Conservation (phyloP, 2,797 vertebrate genomes). For the Petrocephalus schoutedeni region DNA sequence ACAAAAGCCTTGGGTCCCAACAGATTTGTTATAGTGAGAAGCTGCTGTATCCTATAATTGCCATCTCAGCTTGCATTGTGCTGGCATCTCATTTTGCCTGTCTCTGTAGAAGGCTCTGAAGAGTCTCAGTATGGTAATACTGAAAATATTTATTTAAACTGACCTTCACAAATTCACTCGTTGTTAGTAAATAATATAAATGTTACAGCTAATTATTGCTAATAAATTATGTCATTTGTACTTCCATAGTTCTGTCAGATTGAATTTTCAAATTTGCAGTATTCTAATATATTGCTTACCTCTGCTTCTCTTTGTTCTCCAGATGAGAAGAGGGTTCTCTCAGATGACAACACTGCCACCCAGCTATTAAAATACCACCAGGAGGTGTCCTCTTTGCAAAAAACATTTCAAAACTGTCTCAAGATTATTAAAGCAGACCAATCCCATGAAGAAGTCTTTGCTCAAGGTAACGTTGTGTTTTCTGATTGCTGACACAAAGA, state of each 20-base stretch:
- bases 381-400: conserved; percentile 60
- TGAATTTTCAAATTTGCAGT: neutral
- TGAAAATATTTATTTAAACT: neutral
- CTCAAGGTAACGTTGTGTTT: conserved; percentile 64
- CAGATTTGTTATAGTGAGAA: conserved; percentile 33
- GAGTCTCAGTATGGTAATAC: neutral
- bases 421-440: conserved; percentile 75
- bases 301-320: neutral
- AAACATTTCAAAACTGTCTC: conserved; percentile 60
- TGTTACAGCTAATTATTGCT: neutral
- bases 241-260: neutral
- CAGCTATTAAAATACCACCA: conserved; percentile 62
- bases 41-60: conserved; percentile 34
- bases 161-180: neutral
- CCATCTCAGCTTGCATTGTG: conserved; percentile 30
- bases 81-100: conserved; percentile 4
- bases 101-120: conserved; percentile 4
- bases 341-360: conserved; percentile 50
- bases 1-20: conserved; percentile 38
- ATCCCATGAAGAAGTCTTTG: conserved; percentile 71
- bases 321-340: conserved; percentile 56
- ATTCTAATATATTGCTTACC: neutral
- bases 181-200: conserved; percentile 7
- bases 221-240: neutral
- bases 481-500: conserved; percentile 2